phyloP scores from a whole-genome alignment of 2,888 invertebrate species.

The Catocala nupta region DNA sequence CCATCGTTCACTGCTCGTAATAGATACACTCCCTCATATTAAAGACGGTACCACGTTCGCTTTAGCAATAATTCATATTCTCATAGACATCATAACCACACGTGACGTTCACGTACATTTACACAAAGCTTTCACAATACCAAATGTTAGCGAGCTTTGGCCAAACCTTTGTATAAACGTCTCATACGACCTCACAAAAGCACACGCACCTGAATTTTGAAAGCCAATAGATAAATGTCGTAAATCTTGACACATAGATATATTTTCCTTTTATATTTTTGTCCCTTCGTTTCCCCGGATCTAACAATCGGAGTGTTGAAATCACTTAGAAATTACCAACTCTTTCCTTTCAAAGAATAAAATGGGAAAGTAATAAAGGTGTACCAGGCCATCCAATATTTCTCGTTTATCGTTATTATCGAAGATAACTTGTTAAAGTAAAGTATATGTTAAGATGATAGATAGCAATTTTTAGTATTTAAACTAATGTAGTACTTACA shows the following conservation, averaged over 20 bases:
- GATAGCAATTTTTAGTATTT: no score
- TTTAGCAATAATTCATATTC: slow-evolving; percentile 36
- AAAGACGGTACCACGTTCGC: slow-evolving; percentile 29
- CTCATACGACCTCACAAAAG: slow-evolving; percentile 19
- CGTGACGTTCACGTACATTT: slow-evolving; percentile 31
- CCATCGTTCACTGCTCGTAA: neutral
- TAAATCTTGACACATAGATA: slow-evolving; percentile 43
- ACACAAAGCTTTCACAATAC: slow-evolving; percentile 11
- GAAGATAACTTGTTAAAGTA: no score
- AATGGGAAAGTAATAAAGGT: slow-evolving; percentile 3
- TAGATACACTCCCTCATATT: slow-evolving; percentile 26
- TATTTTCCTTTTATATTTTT: slow-evolving; percentile 30
- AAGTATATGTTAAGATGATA: no score
- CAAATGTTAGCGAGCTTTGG: slow-evolving; percentile 18
- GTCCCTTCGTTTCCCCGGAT: slow-evolving; percentile 14
- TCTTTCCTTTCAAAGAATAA: slow-evolving; percentile 8
- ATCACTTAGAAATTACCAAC: slow-evolving; percentile 12
- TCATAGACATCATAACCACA: slow-evolving; percentile 33
- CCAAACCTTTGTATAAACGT: slow-evolving; percentile 25
- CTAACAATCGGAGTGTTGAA: slow-evolving; percentile 12
- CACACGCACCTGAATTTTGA: slow-evolving; percentile 36
- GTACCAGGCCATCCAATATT: slow-evolving; percentile 4
- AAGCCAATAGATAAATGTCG: slow-evolving; percentile 48
- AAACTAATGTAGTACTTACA: no score
- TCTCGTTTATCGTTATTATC: neutral